A percentile compares a stretch with the other conserved stretches of the same genome.
Conservation (phyloP, 2,113 vertebrate species). For the Odontophorus gujanensis region DNA sequence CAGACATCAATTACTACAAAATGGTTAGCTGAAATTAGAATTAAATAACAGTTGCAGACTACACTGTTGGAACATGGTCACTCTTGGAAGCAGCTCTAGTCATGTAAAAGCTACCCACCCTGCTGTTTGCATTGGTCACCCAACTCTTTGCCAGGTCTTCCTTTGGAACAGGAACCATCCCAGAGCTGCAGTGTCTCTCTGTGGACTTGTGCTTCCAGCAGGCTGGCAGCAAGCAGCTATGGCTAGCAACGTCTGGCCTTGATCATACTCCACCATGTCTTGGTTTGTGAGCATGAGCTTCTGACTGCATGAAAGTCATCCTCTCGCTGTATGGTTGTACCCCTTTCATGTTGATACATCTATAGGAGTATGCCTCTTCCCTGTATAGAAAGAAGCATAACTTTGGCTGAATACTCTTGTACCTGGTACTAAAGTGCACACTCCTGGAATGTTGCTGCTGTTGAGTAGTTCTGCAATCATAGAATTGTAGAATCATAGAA, state of each 20-base stretch:
- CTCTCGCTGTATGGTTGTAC: background rate
- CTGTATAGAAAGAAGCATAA: background rate
- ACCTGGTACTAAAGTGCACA: background rate
- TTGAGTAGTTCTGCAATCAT: background rate
- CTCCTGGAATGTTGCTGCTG: background rate
- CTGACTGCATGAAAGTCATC: rapidly evolving
- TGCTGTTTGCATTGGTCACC: background rate
- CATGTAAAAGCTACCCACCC: background rate
- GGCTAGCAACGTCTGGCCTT: rapidly evolving
- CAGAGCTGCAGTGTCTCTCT: rapidly evolving
- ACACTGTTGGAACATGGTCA: background rate
- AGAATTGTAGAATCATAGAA: too few relatives aligned
- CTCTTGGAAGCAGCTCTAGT: background rate
- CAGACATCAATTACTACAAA: conserved; percentile 19
- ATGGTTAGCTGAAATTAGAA: conserved; percentile 37
- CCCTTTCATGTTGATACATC: background rate
- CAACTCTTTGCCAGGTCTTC: rapidly evolving
- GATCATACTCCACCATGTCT: rapidly evolving
- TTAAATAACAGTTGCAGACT: conserved; percentile 21
- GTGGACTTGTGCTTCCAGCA: background rate
- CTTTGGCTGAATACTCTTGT: background rate
- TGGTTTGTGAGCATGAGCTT: background rate
- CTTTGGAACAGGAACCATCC: background rate
- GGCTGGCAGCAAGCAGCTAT: background rate
- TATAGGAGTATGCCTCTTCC: rapidly evolving